Base-by-base conservation (phyloP, 2,113 vertebrate species). In the Eonycteris spelaea region DNA sequence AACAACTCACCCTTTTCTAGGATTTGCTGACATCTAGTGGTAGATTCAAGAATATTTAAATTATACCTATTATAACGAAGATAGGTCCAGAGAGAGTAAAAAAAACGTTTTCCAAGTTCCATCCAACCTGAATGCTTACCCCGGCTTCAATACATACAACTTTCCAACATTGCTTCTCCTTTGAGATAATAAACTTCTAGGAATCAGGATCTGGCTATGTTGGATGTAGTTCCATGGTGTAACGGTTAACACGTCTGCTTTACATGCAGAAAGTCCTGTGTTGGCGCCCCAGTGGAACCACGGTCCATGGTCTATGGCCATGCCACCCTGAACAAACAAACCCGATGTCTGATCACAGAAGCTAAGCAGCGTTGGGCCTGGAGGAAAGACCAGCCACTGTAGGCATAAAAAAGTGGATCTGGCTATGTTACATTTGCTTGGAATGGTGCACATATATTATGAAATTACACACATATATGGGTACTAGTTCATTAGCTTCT, bases 1-100 rank as follows among this genome's bases (percentile, higher is more conserved):
- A 90, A 74, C 15, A 48, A 15, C 30, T 75, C 33, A 45, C 51
- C 40, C 65, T 67, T 85, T 79, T 79, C 74, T 83, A 70, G 28
- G 28, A 73, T 93, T 93, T 96, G 53, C 95, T 97, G 92, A 91
- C 94, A 92, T 78, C 87, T 86, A 96, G 87, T 94, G 92, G 90
- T 75, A 71, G 63, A 51, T 48, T 80, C 13, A 18, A 86, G 74
- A 82, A 95, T 73, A 38, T 61, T 61, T 21, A 91, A 79, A 26
- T 87, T 51, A 59, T 61, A 51, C 21, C 33, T 77, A 33, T n/a
- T 24, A 15, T 74, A 75, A n/a, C 70, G 57, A 92, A 89, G 8
- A 48, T n/a, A 88, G 28, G 38, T 59, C 45, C 67, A 86, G 35
- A 83, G 22, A 89, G 57, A 57, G 14, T 68, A 48, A 89, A 94